Base-by-base conservation (phyloP, 2,888 invertebrate species). In the Caenorhabditis afra region DNA sequence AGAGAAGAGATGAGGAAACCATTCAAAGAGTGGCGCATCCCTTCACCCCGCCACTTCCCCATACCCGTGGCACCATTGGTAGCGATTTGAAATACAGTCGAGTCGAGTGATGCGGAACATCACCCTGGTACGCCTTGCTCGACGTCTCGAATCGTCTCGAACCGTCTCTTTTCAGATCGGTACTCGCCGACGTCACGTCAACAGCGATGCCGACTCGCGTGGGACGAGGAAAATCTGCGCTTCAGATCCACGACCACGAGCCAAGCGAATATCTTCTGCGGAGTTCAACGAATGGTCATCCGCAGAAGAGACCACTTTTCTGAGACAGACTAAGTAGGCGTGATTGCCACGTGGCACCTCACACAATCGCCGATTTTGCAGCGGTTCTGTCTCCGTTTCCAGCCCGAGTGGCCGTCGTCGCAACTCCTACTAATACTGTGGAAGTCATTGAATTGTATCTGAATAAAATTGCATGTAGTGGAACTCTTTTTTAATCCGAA, bases 231-330 rank as follows among this genome's bases (percentile, higher is more conserved):
- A 57, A n/a, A 41, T 64, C 71, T 71, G 71, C 62, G 23, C 10
- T 16, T 57, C 71, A 71, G 71, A 41, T 41, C 71, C 71, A 35
- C 57, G 53, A 57, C 71, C 71, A 71, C 71, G 49, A 29, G 1
- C 16, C 20, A n/a, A n/a, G n/a, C 2, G n/a, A 14, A 5, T 37
- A 3, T 64, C 64, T 71, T 61, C 57, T n/a, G 35, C 39, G 71
- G 64, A 62, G 71, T 71, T 71, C 64, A 71, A 71, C 71, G 71
- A 71, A 71, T 57, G 71, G 71, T 71, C 71, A 71, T 71, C 57
- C 62, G 41, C 5, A 20, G 45, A 50, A 41, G 41, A 57, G 37
- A n/a, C n/a, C n/a, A n/a, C n/a, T n/a, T n/a, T n/a, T 41, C 16
- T 49, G 39, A 12, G 29, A 41, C 55, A 39, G 62, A 57, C 29